Evolutionary conservation across 2,888 invertebrate species (phyloP).

Genomic region (Choristoneura rosaceana): DNA sequence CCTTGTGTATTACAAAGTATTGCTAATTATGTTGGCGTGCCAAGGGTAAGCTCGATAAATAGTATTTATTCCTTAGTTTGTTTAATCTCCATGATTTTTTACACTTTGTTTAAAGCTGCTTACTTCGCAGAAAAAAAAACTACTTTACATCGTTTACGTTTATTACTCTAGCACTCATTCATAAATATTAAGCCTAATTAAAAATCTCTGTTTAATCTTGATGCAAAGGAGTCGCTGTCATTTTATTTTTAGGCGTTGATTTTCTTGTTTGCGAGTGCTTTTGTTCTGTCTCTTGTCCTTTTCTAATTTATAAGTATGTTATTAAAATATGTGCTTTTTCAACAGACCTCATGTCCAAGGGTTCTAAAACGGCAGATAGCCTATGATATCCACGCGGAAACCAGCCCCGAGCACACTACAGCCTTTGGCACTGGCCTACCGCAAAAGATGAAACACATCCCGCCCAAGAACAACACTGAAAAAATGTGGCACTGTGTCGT

Average conservation of each 20-base stretch:
- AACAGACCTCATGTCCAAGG: constrained; percentile 75
- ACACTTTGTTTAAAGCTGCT: background rate
- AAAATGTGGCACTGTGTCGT: constrained; percentile 83
- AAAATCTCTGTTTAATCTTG: too few species aligned
- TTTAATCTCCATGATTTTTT: too few species aligned
- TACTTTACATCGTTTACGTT: too few species aligned
- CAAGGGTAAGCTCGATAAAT: constrained; percentile 56
- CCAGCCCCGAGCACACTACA: constrained; percentile 69
- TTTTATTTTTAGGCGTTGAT: too few species aligned
- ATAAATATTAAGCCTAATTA: too few species aligned
- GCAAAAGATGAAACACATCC: constrained; percentile 76
- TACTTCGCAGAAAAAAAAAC: background rate
- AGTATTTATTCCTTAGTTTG: background rate
- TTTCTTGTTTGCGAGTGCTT: too few species aligned
- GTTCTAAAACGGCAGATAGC: constrained; percentile 80
- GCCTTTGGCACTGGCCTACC: constrained; percentile 85
- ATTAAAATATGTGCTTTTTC: background rate
- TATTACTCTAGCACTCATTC: too few species aligned
- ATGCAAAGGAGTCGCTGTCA: too few species aligned
- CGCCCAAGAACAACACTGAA: constrained; percentile 82
- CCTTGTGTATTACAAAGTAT: constrained; percentile 75
- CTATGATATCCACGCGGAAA: constrained; percentile 80
- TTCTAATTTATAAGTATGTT: too few species aligned
- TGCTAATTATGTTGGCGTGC: constrained; percentile 63
- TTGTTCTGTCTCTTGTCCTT: too few species aligned